These are phyloP conservation scores for Cotesia congregata DNA, from an alignment of 2,888 invertebrate genomes.

Conservation along the genomic window DNA sequence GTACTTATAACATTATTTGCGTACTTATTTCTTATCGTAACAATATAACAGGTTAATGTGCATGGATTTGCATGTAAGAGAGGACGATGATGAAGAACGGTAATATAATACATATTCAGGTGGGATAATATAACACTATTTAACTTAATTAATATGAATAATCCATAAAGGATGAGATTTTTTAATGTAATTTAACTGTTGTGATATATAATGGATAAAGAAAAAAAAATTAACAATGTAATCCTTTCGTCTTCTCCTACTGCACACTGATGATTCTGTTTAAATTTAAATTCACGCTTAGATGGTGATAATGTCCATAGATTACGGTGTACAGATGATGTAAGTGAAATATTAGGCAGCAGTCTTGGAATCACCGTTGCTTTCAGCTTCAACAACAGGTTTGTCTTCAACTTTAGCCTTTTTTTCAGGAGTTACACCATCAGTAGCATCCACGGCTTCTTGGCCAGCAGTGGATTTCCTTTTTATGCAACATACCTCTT, in stretches of 20 bases:
- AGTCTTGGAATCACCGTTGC: slow-evolving; percentile 73
- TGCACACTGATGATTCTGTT: slow-evolving; percentile 29
- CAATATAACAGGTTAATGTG: slow-evolving; percentile 53
- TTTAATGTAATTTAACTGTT: neutral
- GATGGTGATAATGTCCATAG: slow-evolving; percentile 47
- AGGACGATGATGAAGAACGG: slow-evolving; percentile 30
- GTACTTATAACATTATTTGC: slow-evolving; percentile 59
- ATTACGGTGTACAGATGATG: slow-evolving; percentile 44
- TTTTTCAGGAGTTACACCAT: slow-evolving; percentile 80
- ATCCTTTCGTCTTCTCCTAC: slow-evolving; percentile 34
- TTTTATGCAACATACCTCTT: slow-evolving; percentile 73
- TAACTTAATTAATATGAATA: neutral
- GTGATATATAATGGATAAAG: neutral
- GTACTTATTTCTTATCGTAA: slow-evolving; percentile 50
- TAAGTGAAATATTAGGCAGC: slow-evolving; percentile 50
- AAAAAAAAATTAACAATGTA: slow-evolving; percentile 13
- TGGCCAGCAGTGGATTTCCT: slow-evolving; percentile 77
- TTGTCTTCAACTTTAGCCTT: slow-evolving; percentile 80
- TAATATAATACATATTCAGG: slow-evolving; percentile 11
- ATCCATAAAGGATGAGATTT: neutral
- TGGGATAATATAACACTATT: slow-evolving; percentile 26
- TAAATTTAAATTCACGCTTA: slow-evolving; percentile 45
- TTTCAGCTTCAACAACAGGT: slow-evolving; percentile 73
- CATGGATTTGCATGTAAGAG: slow-evolving; percentile 44
- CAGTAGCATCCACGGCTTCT: slow-evolving; percentile 65